A percentile compares a stretch with the other conserved stretches of the same genome.
These are phyloP conservation scores for Ramphastos sulfuratus DNA, from an alignment of 2,113 vertebrate species.

Conservation along the genomic window DNA sequence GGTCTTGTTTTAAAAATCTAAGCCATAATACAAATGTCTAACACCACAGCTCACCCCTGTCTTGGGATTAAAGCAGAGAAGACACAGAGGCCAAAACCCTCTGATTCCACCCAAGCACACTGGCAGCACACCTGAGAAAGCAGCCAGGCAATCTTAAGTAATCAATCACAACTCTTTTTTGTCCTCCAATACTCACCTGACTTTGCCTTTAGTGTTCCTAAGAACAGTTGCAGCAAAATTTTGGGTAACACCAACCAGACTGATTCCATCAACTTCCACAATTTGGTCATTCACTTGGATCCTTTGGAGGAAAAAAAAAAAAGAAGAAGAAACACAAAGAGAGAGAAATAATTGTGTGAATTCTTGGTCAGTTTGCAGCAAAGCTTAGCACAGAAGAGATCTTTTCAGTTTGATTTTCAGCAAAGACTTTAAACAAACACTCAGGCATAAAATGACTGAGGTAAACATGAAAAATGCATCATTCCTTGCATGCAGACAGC, in stretches of 20 bases:
- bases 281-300: constrained; percentile 99
- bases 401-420: neutral
- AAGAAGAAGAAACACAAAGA: neutral
- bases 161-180: neutral
- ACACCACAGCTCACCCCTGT: neutral
- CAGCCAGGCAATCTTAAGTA: neutral
- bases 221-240: constrained; percentile 98
- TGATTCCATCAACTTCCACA: constrained; percentile 96
- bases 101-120: neutral
- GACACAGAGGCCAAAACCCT: neutral
- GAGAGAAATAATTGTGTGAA: neutral
- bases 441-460: neutral
- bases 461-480: neutral
- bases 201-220: constrained; percentile 94
- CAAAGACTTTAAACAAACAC: neutral
- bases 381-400: neutral
- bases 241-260: constrained; percentile 96
- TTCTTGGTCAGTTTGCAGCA: neutral
- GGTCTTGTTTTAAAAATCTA: neutral
- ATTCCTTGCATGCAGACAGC: neutral
- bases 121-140: neutral
- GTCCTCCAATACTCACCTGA: constrained; percentile 81
- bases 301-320: constrained; percentile 72
- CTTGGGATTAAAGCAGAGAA: neutral
- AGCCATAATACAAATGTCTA: neutral